A percentile compares a stretch with the other conserved stretches of the same genome.
Evolutionary conservation across 2,888 invertebrate species (phyloP).

Genomic region (Glomeris marginata): DNA sequence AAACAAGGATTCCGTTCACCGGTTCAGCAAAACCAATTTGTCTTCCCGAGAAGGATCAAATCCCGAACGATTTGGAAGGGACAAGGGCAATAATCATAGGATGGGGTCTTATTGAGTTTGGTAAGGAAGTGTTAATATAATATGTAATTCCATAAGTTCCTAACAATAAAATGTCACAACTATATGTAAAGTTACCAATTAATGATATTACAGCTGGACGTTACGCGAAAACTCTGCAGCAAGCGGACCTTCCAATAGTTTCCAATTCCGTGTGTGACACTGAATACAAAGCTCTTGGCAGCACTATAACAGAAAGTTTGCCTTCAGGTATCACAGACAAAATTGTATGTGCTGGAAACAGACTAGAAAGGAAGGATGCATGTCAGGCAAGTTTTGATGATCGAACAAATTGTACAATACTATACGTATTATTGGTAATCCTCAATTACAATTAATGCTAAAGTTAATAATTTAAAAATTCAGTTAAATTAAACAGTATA

Average conservation of each 20-base stretch:
- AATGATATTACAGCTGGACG: constrained; percentile 15
- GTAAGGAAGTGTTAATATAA: neutral
- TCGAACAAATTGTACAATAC: too few species aligned
- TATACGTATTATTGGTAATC: neutral
- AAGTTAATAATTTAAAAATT: too few species aligned
- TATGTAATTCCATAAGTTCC: neutral
- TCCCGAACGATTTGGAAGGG: constrained; percentile 40
- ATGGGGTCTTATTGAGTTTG: constrained; percentile 56
- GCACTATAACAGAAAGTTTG: neutral
- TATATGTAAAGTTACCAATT: neutral
- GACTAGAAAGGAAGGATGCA: constrained; percentile 5
- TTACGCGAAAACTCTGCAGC: constrained; percentile 31
- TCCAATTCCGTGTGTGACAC: constrained; percentile 15
- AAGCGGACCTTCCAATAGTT: constrained; percentile 17
- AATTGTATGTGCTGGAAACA: constrained; percentile 70
- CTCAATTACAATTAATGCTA: neutral
- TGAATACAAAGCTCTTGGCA: constrained; percentile 15
- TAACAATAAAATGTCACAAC: neutral
- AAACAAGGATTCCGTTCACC: constrained; percentile 54
- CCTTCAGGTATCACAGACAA: constrained; percentile 76
- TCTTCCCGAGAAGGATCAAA: constrained; percentile 42
- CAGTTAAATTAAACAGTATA: too few species aligned
- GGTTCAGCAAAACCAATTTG: constrained; percentile 62
- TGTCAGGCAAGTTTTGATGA: constrained; percentile 7
- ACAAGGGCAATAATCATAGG: constrained; percentile 65